These are phyloP conservation scores for Drosophila nr. perissopoda DNA, from an alignment of 2,888 invertebrate species.

Conservation along the genomic window DNA sequence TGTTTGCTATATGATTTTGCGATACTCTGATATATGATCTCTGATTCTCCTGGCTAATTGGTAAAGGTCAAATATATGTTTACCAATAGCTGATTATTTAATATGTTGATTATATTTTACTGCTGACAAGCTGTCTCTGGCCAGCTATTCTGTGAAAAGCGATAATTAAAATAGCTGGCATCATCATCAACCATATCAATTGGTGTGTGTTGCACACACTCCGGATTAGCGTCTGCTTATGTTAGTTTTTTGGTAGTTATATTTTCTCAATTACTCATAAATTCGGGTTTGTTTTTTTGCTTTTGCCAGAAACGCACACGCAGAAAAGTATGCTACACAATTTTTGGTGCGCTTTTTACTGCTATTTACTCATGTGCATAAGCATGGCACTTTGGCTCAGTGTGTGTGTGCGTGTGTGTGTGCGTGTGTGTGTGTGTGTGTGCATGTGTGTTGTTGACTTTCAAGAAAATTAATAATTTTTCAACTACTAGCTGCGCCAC, in stretches of 20 bases:
- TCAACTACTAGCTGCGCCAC: slow-evolving; percentile 16
- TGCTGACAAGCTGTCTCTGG: not conserved
- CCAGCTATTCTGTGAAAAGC: not conserved
- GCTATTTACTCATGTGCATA: slow-evolving; percentile 71
- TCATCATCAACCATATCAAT: not conserved
- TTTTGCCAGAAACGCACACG: not conserved
- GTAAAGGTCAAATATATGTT: not conserved
- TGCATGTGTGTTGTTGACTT: slow-evolving; percentile 59
- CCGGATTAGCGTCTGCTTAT: not conserved
- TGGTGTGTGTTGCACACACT: not conserved
- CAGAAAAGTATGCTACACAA: slow-evolving; percentile 63
- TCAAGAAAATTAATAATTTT: slow-evolving; percentile 78
- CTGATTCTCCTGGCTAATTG: no score
- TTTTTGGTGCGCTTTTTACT: slow-evolving; percentile 29
- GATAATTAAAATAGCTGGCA: not conserved
- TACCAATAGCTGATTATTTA: not conserved
- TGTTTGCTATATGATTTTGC: not conserved
- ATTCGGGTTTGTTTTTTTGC: slow-evolving; percentile 33
- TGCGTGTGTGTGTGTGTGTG: slow-evolving; percentile 22
- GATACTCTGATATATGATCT: no score
- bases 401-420: slow-evolving; percentile 18
- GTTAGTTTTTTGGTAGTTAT: slow-evolving; percentile 4
- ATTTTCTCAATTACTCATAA: slow-evolving; percentile 48
- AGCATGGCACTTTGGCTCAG: slow-evolving; percentile 42
- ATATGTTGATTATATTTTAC: not conserved